phyloP scores from a whole-genome alignment of 2,888 invertebrate species.

The Andrena marginata region DNA sequence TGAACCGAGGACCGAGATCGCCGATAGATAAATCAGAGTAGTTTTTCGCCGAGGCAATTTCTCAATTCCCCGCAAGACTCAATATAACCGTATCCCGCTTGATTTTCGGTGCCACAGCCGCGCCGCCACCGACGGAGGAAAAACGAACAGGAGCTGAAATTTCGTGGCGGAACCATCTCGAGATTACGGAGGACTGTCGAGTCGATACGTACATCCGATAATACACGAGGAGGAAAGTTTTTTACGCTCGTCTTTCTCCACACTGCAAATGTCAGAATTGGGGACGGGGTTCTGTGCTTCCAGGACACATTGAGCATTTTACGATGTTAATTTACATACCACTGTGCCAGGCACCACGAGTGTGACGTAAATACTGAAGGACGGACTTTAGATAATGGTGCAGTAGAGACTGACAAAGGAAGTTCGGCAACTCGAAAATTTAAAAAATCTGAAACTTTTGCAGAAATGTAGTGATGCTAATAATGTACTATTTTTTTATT shows the following conservation, averaged over 20 bases:
- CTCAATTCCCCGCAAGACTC: constrained; percentile 53
- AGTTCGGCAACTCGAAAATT: too few relatives aligned
- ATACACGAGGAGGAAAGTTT: background rate
- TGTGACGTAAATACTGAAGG: too few relatives aligned
- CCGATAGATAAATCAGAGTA: constrained; percentile 62
- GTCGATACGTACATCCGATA: constrained; percentile 7
- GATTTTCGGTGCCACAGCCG: constrained; percentile 23
- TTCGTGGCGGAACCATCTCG: constrained; percentile 42
- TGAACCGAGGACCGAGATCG: constrained; percentile 44
- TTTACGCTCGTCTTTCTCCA: background rate
- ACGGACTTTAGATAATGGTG: too few relatives aligned
- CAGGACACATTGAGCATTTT: too few relatives aligned
- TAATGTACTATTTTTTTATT: too few relatives aligned
- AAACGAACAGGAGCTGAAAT: constrained; percentile 18
- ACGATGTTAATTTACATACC: too few relatives aligned
- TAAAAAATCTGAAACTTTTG: too few relatives aligned
- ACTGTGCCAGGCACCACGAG: too few relatives aligned
- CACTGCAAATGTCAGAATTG: too few relatives aligned
- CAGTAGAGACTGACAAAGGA: too few relatives aligned
- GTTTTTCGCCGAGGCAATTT: constrained; percentile 58
- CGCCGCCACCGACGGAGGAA: background rate
- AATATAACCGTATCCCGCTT: constrained; percentile 30
- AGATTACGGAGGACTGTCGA: constrained; percentile 35
- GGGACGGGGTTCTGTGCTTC: too few relatives aligned
- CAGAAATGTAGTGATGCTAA: too few relatives aligned